Percentiles rank a stretch among this genome's conserved stretches.
phyloP scores from a whole-genome alignment of 2,888 invertebrate genomes.

The Agonopterix subpropinquella region DNA sequence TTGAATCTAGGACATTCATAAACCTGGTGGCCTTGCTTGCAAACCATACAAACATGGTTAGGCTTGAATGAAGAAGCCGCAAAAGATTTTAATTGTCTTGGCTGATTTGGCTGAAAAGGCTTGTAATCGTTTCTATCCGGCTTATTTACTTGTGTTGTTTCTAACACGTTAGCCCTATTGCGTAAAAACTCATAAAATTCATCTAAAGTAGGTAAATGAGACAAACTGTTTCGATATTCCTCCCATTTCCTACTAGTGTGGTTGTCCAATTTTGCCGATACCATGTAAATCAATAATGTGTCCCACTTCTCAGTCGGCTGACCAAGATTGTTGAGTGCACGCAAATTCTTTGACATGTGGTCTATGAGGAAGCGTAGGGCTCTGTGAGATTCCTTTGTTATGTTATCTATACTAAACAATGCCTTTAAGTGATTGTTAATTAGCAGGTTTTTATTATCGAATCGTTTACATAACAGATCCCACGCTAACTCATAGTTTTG shows the following conservation, averaged over 20 bases:
- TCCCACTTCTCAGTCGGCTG: constrained; percentile 17
- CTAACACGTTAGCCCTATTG: constrained; percentile 11
- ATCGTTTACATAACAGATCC: constrained; percentile 7
- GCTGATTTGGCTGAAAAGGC: too few relatives aligned
- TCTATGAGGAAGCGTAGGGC: constrained; percentile 8
- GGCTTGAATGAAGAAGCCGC: background rate
- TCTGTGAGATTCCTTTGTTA: constrained; percentile 2
- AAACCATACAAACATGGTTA: background rate
- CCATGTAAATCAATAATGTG: constrained; percentile 13
- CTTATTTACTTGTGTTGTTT: constrained; percentile 2
- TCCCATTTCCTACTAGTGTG: constrained; percentile 15
- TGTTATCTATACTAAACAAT: constrained; percentile 6
- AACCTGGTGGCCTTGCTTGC: background rate
- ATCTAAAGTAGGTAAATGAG: constrained; percentile 7
- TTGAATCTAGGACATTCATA: background rate
- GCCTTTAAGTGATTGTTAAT: constrained; percentile 10
- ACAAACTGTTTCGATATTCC: constrained; percentile 3
- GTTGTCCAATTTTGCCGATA: constrained; percentile 13
- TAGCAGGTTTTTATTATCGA: constrained; percentile 6
- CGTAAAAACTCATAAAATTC: constrained; percentile 9
- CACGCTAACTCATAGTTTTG: constrained; percentile 8
- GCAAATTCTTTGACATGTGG: constrained; percentile 17
- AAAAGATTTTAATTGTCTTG: background rate
- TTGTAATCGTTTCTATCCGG: background rate
- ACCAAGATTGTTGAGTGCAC: constrained; percentile 17